A percentile compares a stretch with the other conserved stretches of the same genome.
These are phyloP conservation scores for Chroicocephalus ridibundus DNA, from an alignment of 2,113 vertebrate genomes.

Conservation along the genomic window DNA sequence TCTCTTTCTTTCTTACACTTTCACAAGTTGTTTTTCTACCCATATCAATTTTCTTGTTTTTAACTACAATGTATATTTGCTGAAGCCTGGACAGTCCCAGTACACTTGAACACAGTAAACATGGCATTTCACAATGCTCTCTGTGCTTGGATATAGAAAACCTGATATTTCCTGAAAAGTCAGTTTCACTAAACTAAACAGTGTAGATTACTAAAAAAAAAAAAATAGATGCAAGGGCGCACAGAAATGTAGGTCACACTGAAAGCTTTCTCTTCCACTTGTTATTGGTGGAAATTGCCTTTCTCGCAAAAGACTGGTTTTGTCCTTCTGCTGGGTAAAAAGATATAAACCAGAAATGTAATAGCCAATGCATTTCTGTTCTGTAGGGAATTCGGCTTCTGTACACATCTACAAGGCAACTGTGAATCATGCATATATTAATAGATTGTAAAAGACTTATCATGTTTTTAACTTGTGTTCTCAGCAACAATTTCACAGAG, in stretches of 20 bases:
- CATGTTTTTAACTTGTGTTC: not conserved
- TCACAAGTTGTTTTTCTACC: not conserved
- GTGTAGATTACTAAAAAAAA: not conserved
- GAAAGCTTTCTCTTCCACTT: not conserved
- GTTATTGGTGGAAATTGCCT: not conserved
- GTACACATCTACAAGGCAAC: not conserved
- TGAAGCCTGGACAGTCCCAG: constrained; percentile 11
- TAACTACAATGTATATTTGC: constrained; percentile 27
- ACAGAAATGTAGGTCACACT: not conserved
- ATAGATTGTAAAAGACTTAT: not conserved
- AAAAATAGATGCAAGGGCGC: not conserved
- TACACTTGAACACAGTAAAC: constrained; percentile 8
- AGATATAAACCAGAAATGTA: not conserved
- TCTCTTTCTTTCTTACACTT: not conserved
- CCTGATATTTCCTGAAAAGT: constrained; percentile 27
- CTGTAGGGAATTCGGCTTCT: not conserved
- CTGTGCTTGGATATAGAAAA: not conserved
- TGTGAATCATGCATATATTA: not conserved
- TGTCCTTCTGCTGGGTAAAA: not conserved
- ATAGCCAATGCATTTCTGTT: not conserved
- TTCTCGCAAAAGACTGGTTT: not conserved
- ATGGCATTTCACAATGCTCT: not conserved
- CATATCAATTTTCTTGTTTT: constrained; percentile 11
- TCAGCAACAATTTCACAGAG: not conserved
- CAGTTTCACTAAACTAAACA: not conserved